These are phyloP conservation scores for Euphydryas editha DNA, from an alignment of 2,888 invertebrate species.

Conservation along the genomic window DNA sequence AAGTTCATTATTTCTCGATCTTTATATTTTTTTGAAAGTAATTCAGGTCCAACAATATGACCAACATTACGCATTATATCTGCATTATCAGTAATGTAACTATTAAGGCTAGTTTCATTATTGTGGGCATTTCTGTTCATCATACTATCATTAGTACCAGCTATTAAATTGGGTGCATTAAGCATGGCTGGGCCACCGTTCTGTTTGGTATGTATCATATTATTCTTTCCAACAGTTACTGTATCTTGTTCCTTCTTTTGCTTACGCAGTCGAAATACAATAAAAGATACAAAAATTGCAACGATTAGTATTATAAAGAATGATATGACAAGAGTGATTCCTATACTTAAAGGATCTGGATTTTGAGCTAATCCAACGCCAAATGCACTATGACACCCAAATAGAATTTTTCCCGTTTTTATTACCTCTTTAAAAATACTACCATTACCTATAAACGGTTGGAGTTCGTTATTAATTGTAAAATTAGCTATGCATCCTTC, in stretches of 20 bases:
- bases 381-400: constrained; percentile 90
- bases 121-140: constrained; percentile 87
- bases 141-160: constrained; percentile 87
- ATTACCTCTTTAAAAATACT: constrained; percentile 89
- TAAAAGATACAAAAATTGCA: constrained; percentile 94
- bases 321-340: constrained; percentile 95
- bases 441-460: constrained; percentile 95
- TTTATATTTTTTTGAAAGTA: constrained; percentile 94
- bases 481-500: constrained; percentile 96
- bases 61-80: constrained; percentile 90
- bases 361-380: constrained; percentile 90
- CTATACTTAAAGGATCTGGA: constrained; percentile 95
- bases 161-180: constrained; percentile 87
- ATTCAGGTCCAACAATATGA: constrained; percentile 92
- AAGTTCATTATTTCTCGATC: constrained; percentile 90
- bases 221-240: constrained; percentile 84
- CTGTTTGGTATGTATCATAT: constrained; percentile 91
- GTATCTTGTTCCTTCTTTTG: constrained; percentile 94
- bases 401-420: constrained; percentile 88
- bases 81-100: constrained; percentile 88
- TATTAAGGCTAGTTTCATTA: constrained; percentile 87
- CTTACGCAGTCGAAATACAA: constrained; percentile 94
- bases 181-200: constrained; percentile 88
- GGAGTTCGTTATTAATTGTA: constrained; percentile 93
- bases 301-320: constrained; percentile 96